Conservation (phyloP, 1,140 invertebrate species). For the Zaprionus lachaisei region DNA sequence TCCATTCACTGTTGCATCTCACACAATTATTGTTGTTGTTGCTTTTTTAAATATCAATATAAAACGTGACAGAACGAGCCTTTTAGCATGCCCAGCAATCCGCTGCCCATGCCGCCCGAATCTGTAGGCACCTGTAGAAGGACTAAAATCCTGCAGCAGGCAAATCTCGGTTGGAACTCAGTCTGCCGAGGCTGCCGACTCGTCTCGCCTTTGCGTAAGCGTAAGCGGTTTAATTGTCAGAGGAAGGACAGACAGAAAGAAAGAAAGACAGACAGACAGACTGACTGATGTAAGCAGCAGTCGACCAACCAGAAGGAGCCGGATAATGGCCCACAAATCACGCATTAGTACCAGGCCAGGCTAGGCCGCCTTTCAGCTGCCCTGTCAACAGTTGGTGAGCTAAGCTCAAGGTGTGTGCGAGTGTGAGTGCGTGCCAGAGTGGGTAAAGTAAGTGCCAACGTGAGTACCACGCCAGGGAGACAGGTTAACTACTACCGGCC, state of each 20-base stretch:
- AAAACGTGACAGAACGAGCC: constrained; percentile 73
- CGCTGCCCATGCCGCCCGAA: background rate
- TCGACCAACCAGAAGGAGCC: background rate
- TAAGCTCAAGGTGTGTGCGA: background rate
- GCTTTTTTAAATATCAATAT: constrained; percentile 80
- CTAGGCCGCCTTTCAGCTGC: background rate
- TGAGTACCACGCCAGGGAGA: background rate
- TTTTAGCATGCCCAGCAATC: constrained; percentile 27
- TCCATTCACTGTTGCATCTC: background rate
- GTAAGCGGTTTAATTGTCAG: constrained; percentile 59
- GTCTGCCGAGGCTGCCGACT: background rate
- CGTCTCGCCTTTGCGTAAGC: constrained; percentile 42
- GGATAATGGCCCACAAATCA: background rate
- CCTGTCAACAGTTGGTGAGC: constrained; percentile 1
- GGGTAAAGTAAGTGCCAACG: too few species aligned
- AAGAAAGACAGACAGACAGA: background rate
- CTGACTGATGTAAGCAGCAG: constrained; percentile 22
- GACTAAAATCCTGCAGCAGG: constrained; percentile 22
- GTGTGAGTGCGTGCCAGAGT: background rate
- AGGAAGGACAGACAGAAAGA: background rate
- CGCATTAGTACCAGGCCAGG: background rate
- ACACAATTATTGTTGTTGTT: constrained; percentile 37
- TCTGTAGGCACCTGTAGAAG: constrained; percentile 10
- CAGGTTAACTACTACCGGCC: background rate
- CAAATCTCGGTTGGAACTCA: constrained; percentile 14